Evolutionary conservation across 2,797 vertebrate species (phyloP).

Genomic region (Rhinichthys osculus): DNA sequence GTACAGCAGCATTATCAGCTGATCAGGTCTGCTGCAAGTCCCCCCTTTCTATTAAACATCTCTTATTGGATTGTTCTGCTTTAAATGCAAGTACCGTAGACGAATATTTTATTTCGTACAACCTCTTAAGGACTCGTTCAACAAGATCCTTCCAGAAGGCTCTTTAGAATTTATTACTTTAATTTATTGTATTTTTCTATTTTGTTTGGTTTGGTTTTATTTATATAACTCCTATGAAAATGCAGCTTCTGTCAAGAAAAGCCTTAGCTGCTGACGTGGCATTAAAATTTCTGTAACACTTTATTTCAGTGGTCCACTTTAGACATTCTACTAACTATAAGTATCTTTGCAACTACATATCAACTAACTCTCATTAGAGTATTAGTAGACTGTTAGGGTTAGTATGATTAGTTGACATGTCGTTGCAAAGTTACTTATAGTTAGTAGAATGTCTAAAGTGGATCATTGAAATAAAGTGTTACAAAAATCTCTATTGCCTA

Average conservation of each 20-base stretch:
- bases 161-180: no score
- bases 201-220: neutral
- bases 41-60: neutral
- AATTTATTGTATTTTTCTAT: no score
- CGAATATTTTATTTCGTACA: neutral
- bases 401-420: neutral
- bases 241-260: neutral
- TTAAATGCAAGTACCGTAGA: neutral
- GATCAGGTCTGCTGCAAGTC: neutral
- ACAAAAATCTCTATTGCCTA: neutral
- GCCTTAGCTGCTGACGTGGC: neutral
- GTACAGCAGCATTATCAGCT: neutral
- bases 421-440: neutral
- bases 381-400: no score
- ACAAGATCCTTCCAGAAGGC: neutral
- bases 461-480: no score
- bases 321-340: no score
- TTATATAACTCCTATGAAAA: neutral
- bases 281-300: neutral
- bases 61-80: neutral
- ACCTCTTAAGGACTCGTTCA: neutral
- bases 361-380: no score
- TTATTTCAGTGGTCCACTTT: no score
- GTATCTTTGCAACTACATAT: no score
- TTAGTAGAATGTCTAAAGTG: neutral